These are phyloP conservation scores for Taurulus bubalis DNA, from an alignment of 2,113 vertebrate species.

Conservation along the genomic window DNA sequence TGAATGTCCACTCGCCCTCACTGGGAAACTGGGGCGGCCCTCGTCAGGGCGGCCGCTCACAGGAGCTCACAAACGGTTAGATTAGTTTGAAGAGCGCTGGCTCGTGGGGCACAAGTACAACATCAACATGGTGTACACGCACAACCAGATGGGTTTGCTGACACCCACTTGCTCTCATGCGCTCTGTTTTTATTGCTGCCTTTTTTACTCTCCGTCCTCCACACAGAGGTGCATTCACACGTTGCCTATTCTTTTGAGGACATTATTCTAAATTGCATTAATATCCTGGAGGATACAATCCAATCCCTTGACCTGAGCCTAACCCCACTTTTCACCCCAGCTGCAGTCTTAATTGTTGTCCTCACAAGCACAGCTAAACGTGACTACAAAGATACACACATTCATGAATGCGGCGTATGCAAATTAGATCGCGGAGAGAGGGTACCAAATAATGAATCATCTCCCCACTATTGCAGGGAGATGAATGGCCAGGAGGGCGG, in stretches of 20 bases:
- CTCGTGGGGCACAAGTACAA: not conserved
- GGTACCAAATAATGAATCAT: constrained; percentile 65
- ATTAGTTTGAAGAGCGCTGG: not conserved
- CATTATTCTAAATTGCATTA: constrained; percentile 8
- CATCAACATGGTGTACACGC: too few species aligned
- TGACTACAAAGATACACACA: constrained; percentile 5
- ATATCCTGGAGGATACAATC: not conserved
- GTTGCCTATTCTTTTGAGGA: not conserved
- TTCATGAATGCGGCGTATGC: constrained; percentile 40
- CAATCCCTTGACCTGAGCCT: not conserved
- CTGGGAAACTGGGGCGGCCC: not conserved
- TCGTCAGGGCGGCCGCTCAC: not conserved
- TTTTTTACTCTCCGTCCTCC: not conserved
- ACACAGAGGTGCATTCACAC: not conserved
- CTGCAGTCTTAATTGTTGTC: constrained; percentile 13
- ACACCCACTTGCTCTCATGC: not conserved
- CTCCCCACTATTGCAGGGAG: constrained; percentile 56
- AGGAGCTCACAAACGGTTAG: not conserved
- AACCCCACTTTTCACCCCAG: constrained; percentile 23
- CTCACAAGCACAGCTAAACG: constrained; percentile 9
- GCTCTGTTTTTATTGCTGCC: not conserved
- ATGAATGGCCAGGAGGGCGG: constrained; percentile 67
- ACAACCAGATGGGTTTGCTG: not conserved
- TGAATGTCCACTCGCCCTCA: constrained; percentile 7
- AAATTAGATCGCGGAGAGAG: constrained; percentile 54